Evolutionary conservation across 2,888 invertebrate species (phyloP).

Genomic region (Acronicta aceris): DNA sequence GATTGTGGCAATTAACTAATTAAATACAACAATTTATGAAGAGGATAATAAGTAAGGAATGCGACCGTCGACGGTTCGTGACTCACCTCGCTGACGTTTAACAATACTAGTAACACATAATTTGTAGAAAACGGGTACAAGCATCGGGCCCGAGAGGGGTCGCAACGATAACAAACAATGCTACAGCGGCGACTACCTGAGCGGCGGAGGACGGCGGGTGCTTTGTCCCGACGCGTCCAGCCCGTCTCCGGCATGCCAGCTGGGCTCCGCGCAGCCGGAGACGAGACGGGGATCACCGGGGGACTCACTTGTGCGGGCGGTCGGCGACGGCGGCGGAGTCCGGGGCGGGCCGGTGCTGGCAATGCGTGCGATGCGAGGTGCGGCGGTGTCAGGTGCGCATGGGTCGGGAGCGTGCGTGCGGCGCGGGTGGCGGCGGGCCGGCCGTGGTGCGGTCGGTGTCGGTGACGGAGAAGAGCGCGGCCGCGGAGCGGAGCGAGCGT

Average conservation of each 20-base stretch:
- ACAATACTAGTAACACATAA: slow-evolving; percentile 8
- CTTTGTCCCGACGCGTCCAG: background rate
- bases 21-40: slow-evolving; percentile 38
- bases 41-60: slow-evolving; percentile 46
- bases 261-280: too few species aligned
- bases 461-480: slow-evolving; percentile 48
- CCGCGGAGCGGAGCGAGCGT: slow-evolving; percentile 47
- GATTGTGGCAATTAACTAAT: slow-evolving; percentile 44
- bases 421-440: slow-evolving; percentile 43
- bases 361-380: slow-evolving; percentile 56
- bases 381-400: slow-evolving; percentile 79
- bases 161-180: slow-evolving; percentile 2
- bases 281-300: slow-evolving; percentile 1
- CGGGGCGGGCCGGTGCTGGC: slow-evolving; percentile 47
- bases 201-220: slow-evolving; percentile 4
- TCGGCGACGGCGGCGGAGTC: slow-evolving; percentile 36
- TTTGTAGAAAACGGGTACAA: background rate
- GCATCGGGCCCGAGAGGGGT: background rate
- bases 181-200: slow-evolving; percentile 29
- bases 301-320: slow-evolving; percentile 73
- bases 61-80: slow-evolving; percentile 20
- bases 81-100: slow-evolving; percentile 35
- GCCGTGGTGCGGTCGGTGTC: slow-evolving; percentile 46
- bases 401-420: slow-evolving; percentile 60
- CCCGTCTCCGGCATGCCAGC: background rate